phyloP scores from a whole-genome alignment of 2,888 invertebrate genomes.

The Pristionchus fissidentatus region DNA sequence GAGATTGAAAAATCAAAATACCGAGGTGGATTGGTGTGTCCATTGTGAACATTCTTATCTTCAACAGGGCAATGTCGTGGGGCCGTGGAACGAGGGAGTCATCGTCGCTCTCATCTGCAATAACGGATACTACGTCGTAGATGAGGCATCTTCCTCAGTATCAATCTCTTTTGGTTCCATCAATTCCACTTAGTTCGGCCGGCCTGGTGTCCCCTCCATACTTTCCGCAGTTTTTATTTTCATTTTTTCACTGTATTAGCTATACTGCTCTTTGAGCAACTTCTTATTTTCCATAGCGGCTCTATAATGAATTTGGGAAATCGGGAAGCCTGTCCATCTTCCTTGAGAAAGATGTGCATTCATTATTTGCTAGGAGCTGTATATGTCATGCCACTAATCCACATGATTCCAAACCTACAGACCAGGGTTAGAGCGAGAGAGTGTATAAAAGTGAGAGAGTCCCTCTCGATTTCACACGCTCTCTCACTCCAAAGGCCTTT shows the following conservation, averaged over 20 bases:
- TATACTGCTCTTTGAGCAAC: neutral
- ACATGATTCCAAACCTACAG: no score
- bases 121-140: slow-evolving; percentile 19
- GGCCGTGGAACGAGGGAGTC: slow-evolving; percentile 34
- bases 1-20: neutral
- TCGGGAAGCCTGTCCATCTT: no score
- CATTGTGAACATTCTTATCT: neutral
- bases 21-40: neutral
- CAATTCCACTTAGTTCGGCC: neutral
- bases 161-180: no score
- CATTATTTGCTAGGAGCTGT: no score
- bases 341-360: no score
- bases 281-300: neutral
- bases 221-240: neutral
- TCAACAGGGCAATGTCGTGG: slow-evolving; percentile 25
- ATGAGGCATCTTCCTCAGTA: neutral
- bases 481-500: no score
- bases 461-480: no score
- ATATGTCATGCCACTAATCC: no score
- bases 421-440: no score
- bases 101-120: slow-evolving; percentile 41
- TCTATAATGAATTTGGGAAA: no score
- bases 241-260: neutral
- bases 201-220: neutral
- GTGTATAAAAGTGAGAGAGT: no score